A percentile compares a stretch with the other conserved stretches of the same genome.
Evolutionary conservation across 2,797 vertebrate species (phyloP).

Genomic region (Anguilla megastoma): DNA sequence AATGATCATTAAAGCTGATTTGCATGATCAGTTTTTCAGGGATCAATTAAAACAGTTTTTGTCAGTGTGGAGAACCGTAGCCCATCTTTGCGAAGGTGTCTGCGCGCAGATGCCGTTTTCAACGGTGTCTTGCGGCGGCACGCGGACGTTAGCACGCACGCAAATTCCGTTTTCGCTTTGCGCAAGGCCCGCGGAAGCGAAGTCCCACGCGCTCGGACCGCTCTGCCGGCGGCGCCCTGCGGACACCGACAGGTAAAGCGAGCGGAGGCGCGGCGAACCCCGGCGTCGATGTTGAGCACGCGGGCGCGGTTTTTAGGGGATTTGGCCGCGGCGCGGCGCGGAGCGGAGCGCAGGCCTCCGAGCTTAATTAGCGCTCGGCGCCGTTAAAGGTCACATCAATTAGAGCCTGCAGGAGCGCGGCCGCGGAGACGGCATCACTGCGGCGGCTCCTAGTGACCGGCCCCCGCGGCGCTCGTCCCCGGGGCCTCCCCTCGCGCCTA

Average conservation of each 20-base stretch:
- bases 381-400: slow-evolving; percentile 84
- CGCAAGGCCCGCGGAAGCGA: no score
- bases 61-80: background rate
- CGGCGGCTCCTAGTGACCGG: slow-evolving; percentile 66
- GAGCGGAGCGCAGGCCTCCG: slow-evolving; percentile 64
- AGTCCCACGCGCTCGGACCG: background rate
- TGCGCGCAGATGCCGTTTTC: background rate
- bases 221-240: background rate
- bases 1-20: background rate
- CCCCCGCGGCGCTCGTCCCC: slow-evolving; percentile 56
- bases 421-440: slow-evolving; percentile 74
- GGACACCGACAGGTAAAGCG: background rate
- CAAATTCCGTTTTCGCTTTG: background rate
- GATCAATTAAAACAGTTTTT: background rate
- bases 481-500: slow-evolving; percentile 66
- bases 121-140: background rate
- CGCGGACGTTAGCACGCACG: background rate
- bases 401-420: slow-evolving; percentile 70
- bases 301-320: background rate
- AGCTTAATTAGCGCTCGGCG: slow-evolving; percentile 81
- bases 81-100: background rate
- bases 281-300: background rate
- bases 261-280: background rate
- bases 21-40: background rate
- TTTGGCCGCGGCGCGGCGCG: slow-evolving; percentile 26